Percentiles rank a stretch among this genome's conserved stretches.
Conservation (phyloP, 2,113 vertebrate species). For the Nymphicus hollandicus region DNA sequence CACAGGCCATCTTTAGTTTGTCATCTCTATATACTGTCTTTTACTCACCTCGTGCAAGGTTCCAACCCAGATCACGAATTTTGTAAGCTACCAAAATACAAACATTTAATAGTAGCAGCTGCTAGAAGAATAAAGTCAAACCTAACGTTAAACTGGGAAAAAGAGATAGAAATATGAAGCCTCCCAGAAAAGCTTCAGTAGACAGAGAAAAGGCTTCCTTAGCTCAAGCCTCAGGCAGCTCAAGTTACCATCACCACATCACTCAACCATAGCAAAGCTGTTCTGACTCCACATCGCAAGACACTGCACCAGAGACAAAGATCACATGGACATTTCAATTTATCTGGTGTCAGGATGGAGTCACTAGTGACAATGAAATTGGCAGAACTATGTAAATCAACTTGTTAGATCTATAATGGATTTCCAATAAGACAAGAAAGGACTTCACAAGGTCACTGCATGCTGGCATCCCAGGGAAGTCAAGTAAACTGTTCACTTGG, state of each 20-base stretch:
- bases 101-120: conserved; percentile 62
- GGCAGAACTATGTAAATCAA: not conserved
- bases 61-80: conserved; percentile 60
- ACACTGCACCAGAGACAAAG: conserved; percentile 11
- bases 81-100: conserved; percentile 70
- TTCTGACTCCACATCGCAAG: conserved; percentile 15
- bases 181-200: conserved; percentile 13
- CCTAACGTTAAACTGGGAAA: not conserved
- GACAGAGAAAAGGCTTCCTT: not conserved
- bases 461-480: not conserved
- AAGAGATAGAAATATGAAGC: not conserved
- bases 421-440: not conserved
- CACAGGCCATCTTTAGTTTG: conserved; percentile 29
- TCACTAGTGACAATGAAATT: not conserved
- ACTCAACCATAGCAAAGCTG: conserved; percentile 20
- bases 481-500: not conserved
- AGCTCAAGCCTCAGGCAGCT: conserved; percentile 3
- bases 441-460: not conserved
- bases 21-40: conserved; percentile 23
- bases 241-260: not conserved
- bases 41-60: conserved; percentile 36
- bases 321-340: not conserved
- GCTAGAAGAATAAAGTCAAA: conserved; percentile 44
- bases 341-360: conserved; percentile 13
- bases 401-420: not conserved